Base-by-base conservation (phyloP, 2,797 vertebrate genomes). In the Etheostoma perlongum region DNA sequence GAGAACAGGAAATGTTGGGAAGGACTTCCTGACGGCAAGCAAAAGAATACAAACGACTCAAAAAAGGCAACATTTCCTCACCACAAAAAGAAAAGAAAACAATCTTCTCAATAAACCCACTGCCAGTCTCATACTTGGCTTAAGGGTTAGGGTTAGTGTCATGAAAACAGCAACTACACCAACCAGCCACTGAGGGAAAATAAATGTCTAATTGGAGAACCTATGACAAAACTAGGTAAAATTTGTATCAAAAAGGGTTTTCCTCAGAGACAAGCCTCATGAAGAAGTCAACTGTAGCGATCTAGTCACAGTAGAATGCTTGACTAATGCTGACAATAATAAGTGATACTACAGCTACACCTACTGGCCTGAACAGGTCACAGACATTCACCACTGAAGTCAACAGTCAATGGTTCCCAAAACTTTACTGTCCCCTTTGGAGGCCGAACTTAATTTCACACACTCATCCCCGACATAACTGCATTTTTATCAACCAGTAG, bases 1-100 rank as follows among this genome's bases (percentile, higher is more conserved):
- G 91, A 93, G 94, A 94, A 93, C 92, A 95, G 95, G 95, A 94
- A 94, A 93, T 85, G 86, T 87, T 70, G 90, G 92, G 94, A 93
- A 94, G 93, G 93, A 95, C 92, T 95, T 95, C 95, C 93, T 94
- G 94, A 82, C 87, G 78, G 87, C 82, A 90, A 89, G 91, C 91
- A 91, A 90, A 94, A 94, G 83, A 94, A 94, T 76, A 91, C 83
- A 89, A 84, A 83, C 78, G 66, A 80, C 46, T 74, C 68, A 9
- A 91, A 91, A 90, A 87, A 83, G 66, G 73, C 73, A 84, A 72
- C 67, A 72, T 84, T 84, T 83, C 80, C 86, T 81, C 64, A 76
- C 30, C 66, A 81, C 52, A 74, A 62, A 67, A 59, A n/a, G 18
- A 10, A 57, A 65, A 40, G 67, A 19, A 48, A 25, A 5, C 36